These are phyloP conservation scores for Oreocharis arfaki DNA, from an alignment of 2,113 vertebrate genomes.

Conservation along the genomic window DNA sequence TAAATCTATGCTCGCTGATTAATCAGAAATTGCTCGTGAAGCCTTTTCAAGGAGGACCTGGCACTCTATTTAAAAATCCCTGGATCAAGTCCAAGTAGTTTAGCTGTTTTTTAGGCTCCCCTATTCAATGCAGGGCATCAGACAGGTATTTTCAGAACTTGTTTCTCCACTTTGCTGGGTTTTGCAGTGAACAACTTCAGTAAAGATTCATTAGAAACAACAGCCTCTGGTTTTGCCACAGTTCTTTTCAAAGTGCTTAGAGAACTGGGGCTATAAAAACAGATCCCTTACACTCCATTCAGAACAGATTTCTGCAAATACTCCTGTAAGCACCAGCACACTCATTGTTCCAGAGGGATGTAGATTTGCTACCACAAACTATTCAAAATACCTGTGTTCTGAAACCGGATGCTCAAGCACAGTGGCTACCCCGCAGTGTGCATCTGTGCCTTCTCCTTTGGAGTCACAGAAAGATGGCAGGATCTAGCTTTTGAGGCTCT, in stretches of 20 bases:
- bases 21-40: background rate
- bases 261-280: background rate
- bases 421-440: background rate
- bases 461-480: background rate
- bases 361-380: background rate
- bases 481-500: conserved; percentile 23
- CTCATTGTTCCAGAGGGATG: background rate
- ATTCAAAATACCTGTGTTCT: conserved; percentile 29
- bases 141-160: conserved; percentile 29
- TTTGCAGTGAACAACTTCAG: background rate
- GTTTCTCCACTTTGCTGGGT: background rate
- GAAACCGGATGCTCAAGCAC: background rate
- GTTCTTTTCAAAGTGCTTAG: background rate
- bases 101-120: background rate
- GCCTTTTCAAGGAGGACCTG: background rate
- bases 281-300: background rate
- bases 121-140: background rate
- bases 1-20: background rate
- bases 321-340: background rate
- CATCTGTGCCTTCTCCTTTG: conserved; percentile 10
- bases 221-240: background rate
- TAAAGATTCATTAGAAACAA: background rate
- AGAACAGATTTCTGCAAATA: background rate
- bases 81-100: background rate
- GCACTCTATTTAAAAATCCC: background rate